These are phyloP conservation scores for Micrastur ruficollis DNA, from an alignment of 2,797 vertebrate species.

Conservation along the genomic window DNA sequence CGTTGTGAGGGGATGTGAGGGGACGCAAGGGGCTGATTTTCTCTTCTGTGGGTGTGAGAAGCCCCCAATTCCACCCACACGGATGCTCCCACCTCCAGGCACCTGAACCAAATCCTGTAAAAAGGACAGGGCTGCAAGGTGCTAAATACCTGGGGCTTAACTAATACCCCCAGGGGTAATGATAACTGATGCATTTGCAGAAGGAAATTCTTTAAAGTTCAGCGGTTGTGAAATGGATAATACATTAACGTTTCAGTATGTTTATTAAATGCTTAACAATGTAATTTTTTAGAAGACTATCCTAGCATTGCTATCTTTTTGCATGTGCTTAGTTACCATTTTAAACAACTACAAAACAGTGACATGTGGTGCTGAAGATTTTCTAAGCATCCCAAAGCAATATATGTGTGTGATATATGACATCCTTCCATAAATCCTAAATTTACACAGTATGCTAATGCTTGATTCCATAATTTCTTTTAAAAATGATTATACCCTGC, in stretches of 20 bases:
- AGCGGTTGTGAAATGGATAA: conserved; percentile 22
- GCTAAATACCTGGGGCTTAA: not conserved
- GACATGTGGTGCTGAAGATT: conserved; percentile 55
- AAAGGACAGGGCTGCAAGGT: conserved; percentile 6
- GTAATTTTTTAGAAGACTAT: not conserved
- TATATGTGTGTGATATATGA: conserved; percentile 50
- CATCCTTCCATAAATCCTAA: conserved; percentile 65
- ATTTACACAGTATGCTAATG: conserved; percentile 66
- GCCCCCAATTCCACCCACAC: not conserved
- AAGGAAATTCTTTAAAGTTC: conserved; percentile 13
- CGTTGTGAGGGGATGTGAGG: accelerated
- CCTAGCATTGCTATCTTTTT: conserved; percentile 18
- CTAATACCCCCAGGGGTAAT: not conserved
- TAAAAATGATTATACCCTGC: conserved; percentile 68
- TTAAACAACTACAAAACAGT: conserved; percentile 62
- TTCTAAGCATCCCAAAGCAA: conserved; percentile 57
- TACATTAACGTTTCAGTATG: conserved; percentile 25
- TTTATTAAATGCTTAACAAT: conserved; percentile 41
- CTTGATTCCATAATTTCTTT: conserved; percentile 71
- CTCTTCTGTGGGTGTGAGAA: not conserved
- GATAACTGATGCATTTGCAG: not conserved
- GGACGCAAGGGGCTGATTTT: not conserved
- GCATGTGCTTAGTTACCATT: conserved; percentile 31
- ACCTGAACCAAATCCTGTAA: conserved; percentile 1
- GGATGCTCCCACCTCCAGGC: not conserved